Percentiles rank a stretch among this genome's conserved stretches.
phyloP scores from a whole-genome alignment of 2,888 invertebrate genomes.

The Idaea straminata region DNA sequence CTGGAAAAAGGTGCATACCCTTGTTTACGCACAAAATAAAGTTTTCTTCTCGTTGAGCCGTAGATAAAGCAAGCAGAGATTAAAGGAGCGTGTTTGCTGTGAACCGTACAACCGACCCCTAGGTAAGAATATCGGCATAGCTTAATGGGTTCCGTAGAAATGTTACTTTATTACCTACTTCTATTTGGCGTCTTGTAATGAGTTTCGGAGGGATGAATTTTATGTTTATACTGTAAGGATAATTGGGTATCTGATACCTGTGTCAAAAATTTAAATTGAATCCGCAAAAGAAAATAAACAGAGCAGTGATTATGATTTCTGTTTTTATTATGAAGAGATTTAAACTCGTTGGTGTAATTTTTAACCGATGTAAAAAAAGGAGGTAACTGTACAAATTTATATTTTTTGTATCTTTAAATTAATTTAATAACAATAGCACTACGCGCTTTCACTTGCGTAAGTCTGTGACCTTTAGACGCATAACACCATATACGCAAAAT shows the following conservation, averaged over 20 bases:
- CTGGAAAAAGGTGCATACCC: slow-evolving; percentile 59
- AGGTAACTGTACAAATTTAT: too few species aligned
- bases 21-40: slow-evolving; percentile 75
- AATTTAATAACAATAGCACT: too few species aligned
- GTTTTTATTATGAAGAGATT: not conserved
- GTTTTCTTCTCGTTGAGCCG: slow-evolving; percentile 70
- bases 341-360: not conserved
- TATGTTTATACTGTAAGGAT: not conserved
- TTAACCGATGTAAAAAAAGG: not conserved
- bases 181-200: slow-evolving; percentile 74
- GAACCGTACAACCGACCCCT: slow-evolving; percentile 66
- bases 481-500: too few species aligned
- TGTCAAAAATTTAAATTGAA: not conserved
- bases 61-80: slow-evolving; percentile 70
- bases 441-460: too few species aligned
- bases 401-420: not conserved
- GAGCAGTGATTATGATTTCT: not conserved
- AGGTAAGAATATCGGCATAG: slow-evolving; percentile 72
- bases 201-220: slow-evolving; percentile 58
- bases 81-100: slow-evolving; percentile 70
- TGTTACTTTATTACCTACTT: slow-evolving; percentile 68
- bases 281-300: not conserved
- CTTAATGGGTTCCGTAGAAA: slow-evolving; percentile 68
- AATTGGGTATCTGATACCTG: not conserved
- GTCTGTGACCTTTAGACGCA: too few species aligned